phyloP scores from a whole-genome alignment of 2,888 invertebrate species.

The Eustalomyia histrio region DNA sequence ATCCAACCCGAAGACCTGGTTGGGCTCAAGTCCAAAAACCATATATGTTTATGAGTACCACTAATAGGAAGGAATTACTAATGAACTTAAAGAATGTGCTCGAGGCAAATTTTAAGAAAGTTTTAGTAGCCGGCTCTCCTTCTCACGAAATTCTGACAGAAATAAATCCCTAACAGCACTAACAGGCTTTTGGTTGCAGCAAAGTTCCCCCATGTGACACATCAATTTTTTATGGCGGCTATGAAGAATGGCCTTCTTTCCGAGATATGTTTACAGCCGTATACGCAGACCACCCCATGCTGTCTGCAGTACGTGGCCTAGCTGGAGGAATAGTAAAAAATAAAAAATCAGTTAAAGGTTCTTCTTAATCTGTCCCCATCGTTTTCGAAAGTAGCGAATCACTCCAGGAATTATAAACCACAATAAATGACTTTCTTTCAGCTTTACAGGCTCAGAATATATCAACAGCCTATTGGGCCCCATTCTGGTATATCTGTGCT shows the following conservation, averaged over 20 bases:
- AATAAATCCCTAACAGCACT: not conserved
- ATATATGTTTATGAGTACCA: too few relatives aligned
- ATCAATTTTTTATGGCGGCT: slow-evolving; percentile 20
- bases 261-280: slow-evolving; percentile 32
- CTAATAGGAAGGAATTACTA: not conserved
- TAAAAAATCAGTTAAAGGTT: too few relatives aligned
- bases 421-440: too few relatives aligned
- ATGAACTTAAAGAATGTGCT: not conserved
- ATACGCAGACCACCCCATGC: slow-evolving; percentile 16
- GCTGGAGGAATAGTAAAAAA: too few relatives aligned
- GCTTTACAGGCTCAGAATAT: too few relatives aligned
- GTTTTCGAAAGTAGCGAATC: too few relatives aligned
- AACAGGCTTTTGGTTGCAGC: not conserved
- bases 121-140: not conserved
- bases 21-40: too few relatives aligned
- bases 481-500: too few relatives aligned
- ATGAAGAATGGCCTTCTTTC: too few relatives aligned
- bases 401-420: too few relatives aligned
- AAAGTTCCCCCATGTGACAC: slow-evolving; percentile 10
- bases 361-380: too few relatives aligned
- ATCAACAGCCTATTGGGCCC: too few relatives aligned
- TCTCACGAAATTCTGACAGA: not conserved
- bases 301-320: slow-evolving; percentile 1
- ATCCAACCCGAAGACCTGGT: not conserved
- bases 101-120: not conserved